phyloP scores from a whole-genome alignment of 2,888 invertebrate genomes.

The Folsomia candida region DNA sequence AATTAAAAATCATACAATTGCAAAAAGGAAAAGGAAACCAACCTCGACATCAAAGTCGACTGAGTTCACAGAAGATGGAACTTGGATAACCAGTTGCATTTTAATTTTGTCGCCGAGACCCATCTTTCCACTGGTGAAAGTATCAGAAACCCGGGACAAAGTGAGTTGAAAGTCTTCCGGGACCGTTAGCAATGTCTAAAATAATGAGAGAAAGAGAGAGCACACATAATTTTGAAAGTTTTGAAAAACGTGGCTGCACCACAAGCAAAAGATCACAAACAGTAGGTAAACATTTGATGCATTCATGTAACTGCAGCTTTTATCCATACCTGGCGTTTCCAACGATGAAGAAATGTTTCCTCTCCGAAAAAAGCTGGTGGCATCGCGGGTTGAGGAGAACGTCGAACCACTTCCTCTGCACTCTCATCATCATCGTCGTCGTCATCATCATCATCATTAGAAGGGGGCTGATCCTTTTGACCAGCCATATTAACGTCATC shows the following conservation, averaged over 20 bases:
- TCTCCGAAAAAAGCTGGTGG: background rate
- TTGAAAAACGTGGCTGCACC: too few relatives aligned
- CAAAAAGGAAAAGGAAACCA: too few relatives aligned
- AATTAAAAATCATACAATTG: too few relatives aligned
- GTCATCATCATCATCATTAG: background rate
- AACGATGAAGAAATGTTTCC: slow-evolving; percentile 9
- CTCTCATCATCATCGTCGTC: background rate
- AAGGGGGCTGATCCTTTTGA: too few relatives aligned
- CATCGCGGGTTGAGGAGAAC: background rate
- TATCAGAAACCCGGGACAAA: background rate
- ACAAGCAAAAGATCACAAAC: too few relatives aligned
- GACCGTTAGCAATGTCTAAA: background rate
- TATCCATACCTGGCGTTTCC: slow-evolving; percentile 9
- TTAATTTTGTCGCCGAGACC: slow-evolving; percentile 24
- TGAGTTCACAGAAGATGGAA: slow-evolving; percentile 9
- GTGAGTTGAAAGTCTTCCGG: slow-evolving; percentile 15
- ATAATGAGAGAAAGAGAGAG: too few relatives aligned
- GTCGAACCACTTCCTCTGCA: background rate
- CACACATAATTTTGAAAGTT: too few relatives aligned
- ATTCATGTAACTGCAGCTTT: too few relatives aligned
- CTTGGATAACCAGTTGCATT: slow-evolving; percentile 26
- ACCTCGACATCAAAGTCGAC: slow-evolving; percentile 32
- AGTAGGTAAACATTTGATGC: too few relatives aligned
- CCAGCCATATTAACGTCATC: background rate
- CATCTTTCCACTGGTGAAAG: slow-evolving; percentile 2